phyloP scores from a whole-genome alignment of 2,888 invertebrate species.

The Autographa gamma region DNA sequence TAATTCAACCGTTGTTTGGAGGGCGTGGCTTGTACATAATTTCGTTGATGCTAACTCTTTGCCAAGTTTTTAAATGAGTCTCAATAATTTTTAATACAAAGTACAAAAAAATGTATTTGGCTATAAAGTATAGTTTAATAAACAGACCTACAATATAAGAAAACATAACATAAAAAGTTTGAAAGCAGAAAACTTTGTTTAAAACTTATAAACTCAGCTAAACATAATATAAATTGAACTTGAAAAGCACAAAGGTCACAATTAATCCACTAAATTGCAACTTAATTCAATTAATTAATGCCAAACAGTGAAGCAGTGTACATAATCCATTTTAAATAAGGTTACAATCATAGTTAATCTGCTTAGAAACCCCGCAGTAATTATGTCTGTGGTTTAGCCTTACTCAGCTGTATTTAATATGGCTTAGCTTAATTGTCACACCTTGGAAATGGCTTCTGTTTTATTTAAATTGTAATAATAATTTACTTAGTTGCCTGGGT shows the following conservation, averaged over 20 bases:
- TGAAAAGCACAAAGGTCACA: conserved; percentile 26
- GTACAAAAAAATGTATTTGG: too few species aligned
- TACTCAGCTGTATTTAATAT: conserved; percentile 13
- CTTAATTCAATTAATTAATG: conserved; percentile 52
- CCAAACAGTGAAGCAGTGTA: conserved; percentile 16
- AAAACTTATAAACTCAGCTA: not conserved
- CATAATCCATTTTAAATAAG: conserved; percentile 23
- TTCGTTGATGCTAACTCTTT: conserved; percentile 3
- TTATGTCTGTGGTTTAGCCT: not conserved
- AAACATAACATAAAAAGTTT: not conserved
- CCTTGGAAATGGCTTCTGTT: conserved; percentile 3
- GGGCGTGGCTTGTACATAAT: conserved; percentile 52
- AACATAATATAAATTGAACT: not conserved
- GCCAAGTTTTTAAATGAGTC: not conserved
- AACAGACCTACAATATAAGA: not conserved
- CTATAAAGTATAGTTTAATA: too few species aligned
- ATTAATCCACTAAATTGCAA: conserved; percentile 5
- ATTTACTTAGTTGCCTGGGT: not conserved
- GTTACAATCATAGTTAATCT: conserved; percentile 42
- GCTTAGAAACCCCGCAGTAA: conserved; percentile 50
- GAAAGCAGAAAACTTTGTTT: not conserved
- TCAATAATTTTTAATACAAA: too few species aligned
- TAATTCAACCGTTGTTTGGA: conserved; percentile 15
- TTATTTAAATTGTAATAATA: not conserved
- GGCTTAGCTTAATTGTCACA: conserved; percentile 2